These are phyloP conservation scores for Valencia hispanica DNA, from an alignment of 2,797 vertebrate species.

Conservation along the genomic window DNA sequence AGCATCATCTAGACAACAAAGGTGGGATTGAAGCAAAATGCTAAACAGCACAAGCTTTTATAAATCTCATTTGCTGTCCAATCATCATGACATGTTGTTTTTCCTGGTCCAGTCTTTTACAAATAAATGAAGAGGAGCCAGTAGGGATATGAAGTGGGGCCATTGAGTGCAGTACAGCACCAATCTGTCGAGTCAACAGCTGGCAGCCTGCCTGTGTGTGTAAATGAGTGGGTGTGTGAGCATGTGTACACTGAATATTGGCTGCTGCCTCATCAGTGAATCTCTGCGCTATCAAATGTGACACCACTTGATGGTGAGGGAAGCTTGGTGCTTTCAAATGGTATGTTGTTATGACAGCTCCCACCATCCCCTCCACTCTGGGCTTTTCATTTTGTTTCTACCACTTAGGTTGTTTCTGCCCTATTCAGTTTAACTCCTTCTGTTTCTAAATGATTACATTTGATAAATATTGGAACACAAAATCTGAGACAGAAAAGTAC, in stretches of 20 bases:
- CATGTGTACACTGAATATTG: constrained; percentile 64
- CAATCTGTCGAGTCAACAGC: constrained; percentile 80
- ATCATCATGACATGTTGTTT: constrained; percentile 67
- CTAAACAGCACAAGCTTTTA: constrained; percentile 65
- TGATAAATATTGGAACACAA: constrained; percentile 45
- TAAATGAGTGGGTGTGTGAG: constrained; percentile 39
- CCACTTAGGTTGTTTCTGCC: constrained; percentile 24
- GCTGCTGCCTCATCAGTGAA: constrained; percentile 73
- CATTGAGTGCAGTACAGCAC: constrained; percentile 76
- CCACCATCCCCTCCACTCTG: constrained; percentile 42
- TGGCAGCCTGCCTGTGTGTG: constrained; percentile 66
- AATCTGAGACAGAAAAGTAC: constrained; percentile 29
- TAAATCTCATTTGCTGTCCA: constrained; percentile 55
- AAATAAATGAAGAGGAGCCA: constrained; percentile 68
- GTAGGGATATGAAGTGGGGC: constrained; percentile 71
- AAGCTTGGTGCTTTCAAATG: constrained; percentile 65
- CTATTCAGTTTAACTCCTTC: constrained; percentile 13
- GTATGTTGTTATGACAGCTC: constrained; percentile 77
- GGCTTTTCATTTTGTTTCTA: constrained; percentile 42
- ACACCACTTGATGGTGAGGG: constrained; percentile 70
- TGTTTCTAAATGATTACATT: constrained; percentile 28
- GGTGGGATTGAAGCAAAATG: constrained; percentile 13
- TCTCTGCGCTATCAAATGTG: constrained; percentile 71
- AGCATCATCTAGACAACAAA: constrained; percentile 18
- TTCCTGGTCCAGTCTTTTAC: constrained; percentile 67